A percentile compares a stretch with the other conserved stretches of the same genome.
Evolutionary conservation across 1,140 invertebrate species (phyloP).

Genomic region (Radopholus similis): DNA sequence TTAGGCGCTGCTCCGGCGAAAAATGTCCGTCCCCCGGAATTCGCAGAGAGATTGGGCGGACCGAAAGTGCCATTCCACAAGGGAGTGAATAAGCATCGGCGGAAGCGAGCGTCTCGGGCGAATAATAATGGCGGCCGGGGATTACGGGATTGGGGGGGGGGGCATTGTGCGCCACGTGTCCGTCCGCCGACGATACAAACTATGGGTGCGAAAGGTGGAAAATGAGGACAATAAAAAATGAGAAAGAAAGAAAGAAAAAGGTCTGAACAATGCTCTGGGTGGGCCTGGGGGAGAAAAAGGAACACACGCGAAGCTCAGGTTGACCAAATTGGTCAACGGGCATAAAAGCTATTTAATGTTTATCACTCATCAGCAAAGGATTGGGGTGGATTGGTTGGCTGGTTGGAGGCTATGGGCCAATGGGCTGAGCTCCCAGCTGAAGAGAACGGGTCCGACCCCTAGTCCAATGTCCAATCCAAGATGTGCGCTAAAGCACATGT

Average conservation of each 20-base stretch:
- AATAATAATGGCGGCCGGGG: background rate
- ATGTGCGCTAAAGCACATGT: too few relatives aligned
- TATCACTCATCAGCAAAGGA: too few relatives aligned
- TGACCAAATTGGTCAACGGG: background rate
- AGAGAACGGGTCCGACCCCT: too few relatives aligned
- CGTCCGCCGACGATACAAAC: too few relatives aligned
- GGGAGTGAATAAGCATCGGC: background rate
- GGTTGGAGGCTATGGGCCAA: too few relatives aligned
- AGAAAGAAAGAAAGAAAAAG: background rate
- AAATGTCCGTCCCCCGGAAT: background rate
- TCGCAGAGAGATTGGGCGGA: background rate
- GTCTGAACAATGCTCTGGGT: background rate
- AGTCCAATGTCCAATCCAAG: too few relatives aligned
- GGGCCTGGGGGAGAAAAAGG: background rate
- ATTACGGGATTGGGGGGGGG: too few relatives aligned
- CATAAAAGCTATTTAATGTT: too few relatives aligned
- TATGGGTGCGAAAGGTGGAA: background rate
- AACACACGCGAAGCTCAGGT: background rate
- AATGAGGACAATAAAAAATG: background rate
- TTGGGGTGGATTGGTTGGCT: too few relatives aligned
- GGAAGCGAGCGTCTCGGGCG: background rate
- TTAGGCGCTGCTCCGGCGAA: background rate
- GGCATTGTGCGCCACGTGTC: too few relatives aligned
- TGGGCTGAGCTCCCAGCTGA: too few relatives aligned
- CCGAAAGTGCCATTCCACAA: background rate